Evolutionary conservation across 2,113 vertebrate genomes (phyloP).

Genomic region (Ophthalmolycus amberensis): DNA sequence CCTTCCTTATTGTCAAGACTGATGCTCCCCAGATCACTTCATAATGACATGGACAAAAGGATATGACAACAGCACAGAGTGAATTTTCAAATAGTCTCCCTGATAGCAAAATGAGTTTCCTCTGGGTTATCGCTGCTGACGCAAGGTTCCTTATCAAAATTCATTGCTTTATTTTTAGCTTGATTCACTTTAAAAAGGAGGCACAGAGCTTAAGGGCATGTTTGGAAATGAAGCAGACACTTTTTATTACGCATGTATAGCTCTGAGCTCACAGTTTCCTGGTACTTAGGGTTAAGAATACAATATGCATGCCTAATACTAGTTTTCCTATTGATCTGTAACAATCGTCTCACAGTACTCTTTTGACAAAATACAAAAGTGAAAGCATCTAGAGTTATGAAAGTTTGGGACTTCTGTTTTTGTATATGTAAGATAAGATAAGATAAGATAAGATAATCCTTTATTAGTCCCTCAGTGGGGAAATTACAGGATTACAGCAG

Average conservation of each 20-base stretch:
- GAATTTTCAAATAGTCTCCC: constrained; percentile 74
- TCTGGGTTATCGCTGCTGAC: constrained; percentile 75
- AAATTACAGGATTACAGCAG: no score
- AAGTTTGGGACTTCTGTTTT: neutral
- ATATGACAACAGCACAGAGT: constrained; percentile 75
- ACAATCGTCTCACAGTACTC: neutral
- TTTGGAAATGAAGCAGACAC: constrained; percentile 70
- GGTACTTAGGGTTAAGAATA: constrained; percentile 44
- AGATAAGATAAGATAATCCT: no score
- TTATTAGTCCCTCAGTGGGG: no score
- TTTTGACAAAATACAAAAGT: neutral
- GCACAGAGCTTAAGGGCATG: constrained; percentile 59
- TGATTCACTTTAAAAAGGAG: constrained; percentile 68
- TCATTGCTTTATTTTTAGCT: constrained; percentile 74
- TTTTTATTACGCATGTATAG: constrained; percentile 37
- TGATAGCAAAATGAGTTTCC: constrained; percentile 78
- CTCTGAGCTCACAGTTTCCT: constrained; percentile 34
- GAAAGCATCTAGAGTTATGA: neutral
- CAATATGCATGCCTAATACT: neutral
- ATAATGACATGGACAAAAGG: constrained; percentile 75
- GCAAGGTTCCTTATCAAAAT: constrained; percentile 75
- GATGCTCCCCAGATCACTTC: constrained; percentile 75
- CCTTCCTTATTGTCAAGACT: constrained; percentile 59
- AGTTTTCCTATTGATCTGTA: neutral
- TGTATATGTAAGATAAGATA: no score